A percentile compares a stretch with the other conserved stretches of the same genome.
These are phyloP conservation scores for Araneus ventricosus DNA, from an alignment of 1,140 invertebrate species.

Conservation along the genomic window DNA sequence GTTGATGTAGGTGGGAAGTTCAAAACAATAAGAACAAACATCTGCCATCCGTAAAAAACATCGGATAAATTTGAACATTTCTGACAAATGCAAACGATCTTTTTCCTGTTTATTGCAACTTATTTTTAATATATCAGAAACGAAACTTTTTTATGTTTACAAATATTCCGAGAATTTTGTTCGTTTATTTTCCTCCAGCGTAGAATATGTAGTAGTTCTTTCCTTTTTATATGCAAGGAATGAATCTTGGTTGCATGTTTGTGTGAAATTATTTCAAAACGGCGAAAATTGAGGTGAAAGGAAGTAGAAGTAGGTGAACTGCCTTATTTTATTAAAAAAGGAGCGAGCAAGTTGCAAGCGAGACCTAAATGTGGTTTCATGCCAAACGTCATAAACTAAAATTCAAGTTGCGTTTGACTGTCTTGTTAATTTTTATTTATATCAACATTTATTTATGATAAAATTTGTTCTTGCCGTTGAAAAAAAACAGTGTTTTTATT, in stretches of 20 bases:
- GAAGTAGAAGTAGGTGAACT: background rate
- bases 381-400: background rate
- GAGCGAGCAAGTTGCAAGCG: background rate
- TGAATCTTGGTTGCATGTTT: background rate
- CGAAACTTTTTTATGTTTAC: background rate
- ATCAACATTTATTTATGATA: too few relatives aligned
- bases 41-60: background rate
- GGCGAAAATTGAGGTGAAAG: background rate
- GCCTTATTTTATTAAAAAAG: background rate
- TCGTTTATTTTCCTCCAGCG: background rate
- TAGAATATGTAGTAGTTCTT: background rate
- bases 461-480: too few relatives aligned
- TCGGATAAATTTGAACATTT: background rate
- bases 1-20: background rate
- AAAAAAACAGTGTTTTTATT: too few relatives aligned
- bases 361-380: background rate
- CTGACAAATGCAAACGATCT: background rate
- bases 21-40: background rate
- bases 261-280: background rate
- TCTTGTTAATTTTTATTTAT: too few relatives aligned
- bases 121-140: background rate
- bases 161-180: background rate
- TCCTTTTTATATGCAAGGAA: background rate
- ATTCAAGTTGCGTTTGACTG: too few relatives aligned
- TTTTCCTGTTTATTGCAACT: background rate